phyloP scores from a whole-genome alignment of 2,888 invertebrate species.

The Lasioglossum zephyrum region DNA sequence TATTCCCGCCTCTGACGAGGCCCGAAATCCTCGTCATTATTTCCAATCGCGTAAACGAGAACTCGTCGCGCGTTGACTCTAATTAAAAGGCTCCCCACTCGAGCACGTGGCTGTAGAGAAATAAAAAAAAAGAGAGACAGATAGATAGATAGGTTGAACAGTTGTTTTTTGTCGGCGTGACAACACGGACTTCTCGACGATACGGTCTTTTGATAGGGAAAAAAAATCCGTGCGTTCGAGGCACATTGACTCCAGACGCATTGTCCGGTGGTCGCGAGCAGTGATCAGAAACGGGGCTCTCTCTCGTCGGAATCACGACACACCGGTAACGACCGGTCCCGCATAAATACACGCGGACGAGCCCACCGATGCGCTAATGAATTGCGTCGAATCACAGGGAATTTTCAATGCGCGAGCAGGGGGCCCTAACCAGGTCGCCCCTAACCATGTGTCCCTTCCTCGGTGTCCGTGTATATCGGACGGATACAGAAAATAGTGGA shows the following conservation, averaged over 20 bases:
- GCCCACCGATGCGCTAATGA: constrained; percentile 72
- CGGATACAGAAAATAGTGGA: constrained; percentile 25
- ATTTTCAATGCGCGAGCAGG: constrained; percentile 72
- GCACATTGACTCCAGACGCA: neutral
- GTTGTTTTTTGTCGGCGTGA: constrained; percentile 5
- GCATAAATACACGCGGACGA: constrained; percentile 78
- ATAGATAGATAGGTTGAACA: neutral
- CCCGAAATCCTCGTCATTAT: constrained; percentile 40
- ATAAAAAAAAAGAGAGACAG: neutral
- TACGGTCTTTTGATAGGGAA: neutral
- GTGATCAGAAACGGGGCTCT: constrained; percentile 58
- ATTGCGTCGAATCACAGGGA: constrained; percentile 78
- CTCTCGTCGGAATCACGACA: constrained; percentile 73
- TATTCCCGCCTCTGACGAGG: constrained; percentile 10
- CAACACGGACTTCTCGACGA: neutral
- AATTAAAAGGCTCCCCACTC: constrained; percentile 2
- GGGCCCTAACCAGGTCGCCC: neutral
- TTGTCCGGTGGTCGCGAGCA: constrained; percentile 54
- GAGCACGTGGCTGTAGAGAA: neutral
- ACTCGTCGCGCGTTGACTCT: neutral
- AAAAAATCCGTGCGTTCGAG: neutral
- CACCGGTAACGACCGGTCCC: constrained; percentile 72
- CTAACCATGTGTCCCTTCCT: neutral
- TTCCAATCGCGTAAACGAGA: constrained; percentile 34
- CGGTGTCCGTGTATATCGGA: constrained; percentile 8